A percentile compares a stretch with the other conserved stretches of the same genome.
Evolutionary conservation across 2,113 vertebrate species (phyloP).

Genomic region (Okapia johnstoni): DNA sequence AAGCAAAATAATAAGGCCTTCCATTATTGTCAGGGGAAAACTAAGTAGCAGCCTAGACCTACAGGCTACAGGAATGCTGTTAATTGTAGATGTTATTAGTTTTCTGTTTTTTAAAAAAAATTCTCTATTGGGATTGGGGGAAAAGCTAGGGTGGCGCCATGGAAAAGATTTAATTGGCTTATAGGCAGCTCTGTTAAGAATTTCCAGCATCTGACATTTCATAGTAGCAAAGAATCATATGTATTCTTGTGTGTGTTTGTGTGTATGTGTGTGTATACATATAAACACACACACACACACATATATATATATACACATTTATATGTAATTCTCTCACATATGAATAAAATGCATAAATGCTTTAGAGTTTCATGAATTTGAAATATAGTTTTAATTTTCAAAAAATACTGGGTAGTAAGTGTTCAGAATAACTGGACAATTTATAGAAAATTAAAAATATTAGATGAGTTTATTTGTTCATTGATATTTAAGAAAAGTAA

Average conservation of each 20-base stretch:
- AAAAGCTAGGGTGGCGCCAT: constrained; percentile 5
- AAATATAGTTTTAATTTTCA: neutral
- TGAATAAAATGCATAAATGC: neutral
- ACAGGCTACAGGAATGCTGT: constrained; percentile 48
- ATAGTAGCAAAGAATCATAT: neutral
- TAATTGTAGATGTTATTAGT: constrained; percentile 38
- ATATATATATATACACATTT: neutral
- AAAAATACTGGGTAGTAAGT: neutral
- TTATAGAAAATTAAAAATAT: neutral
- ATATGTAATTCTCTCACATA: neutral
- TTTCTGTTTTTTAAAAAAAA: neutral
- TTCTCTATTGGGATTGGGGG: neutral
- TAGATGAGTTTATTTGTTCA: neutral
- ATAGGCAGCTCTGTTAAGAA: neutral
- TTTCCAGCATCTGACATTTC: neutral
- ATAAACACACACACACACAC: accelerated
- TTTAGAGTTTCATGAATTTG: neutral
- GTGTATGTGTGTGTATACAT: no score
- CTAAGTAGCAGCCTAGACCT: constrained; percentile 24
- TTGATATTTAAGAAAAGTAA: neutral
- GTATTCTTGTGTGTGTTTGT: neutral
- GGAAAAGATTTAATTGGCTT: constrained; percentile 44
- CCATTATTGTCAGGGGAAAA: constrained; percentile 42
- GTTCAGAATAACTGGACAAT: neutral
- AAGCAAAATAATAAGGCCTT: constrained; percentile 54